Evolutionary conservation across 2,113 vertebrate genomes (phyloP).

Genomic region (Semicossyphus pulcher): DNA sequence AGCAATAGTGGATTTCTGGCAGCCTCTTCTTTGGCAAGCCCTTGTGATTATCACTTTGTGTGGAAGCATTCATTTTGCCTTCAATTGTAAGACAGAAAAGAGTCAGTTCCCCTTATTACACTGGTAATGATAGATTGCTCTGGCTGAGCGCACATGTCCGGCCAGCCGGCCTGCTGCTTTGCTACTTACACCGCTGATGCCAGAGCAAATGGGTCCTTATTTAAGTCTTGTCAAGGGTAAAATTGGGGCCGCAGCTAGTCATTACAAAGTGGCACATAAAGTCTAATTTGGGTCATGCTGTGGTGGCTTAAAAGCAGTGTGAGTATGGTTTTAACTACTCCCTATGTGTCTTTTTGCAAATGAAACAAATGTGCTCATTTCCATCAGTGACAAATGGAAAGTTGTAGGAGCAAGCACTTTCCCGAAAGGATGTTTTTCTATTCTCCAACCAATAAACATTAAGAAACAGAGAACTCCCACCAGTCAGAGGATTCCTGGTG

Average conservation of each 20-base stretch:
- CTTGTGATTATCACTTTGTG: slow-evolving; percentile 78
- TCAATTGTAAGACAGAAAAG: slow-evolving; percentile 76
- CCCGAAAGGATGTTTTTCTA: slow-evolving; percentile 60
- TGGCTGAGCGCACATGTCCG: slow-evolving; percentile 70
- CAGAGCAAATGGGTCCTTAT: slow-evolving; percentile 74
- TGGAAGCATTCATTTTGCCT: slow-evolving; percentile 82
- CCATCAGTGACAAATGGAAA: slow-evolving; percentile 66
- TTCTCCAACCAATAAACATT: slow-evolving; percentile 56
- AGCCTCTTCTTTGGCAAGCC: slow-evolving; percentile 59
- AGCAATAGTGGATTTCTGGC: slow-evolving; percentile 59
- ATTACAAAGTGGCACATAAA: slow-evolving; percentile 77
- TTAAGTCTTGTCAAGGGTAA: slow-evolving; percentile 77
- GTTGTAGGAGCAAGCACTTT: slow-evolving; percentile 42
- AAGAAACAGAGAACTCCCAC: slow-evolving; percentile 51
- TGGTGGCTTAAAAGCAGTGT: slow-evolving; percentile 56
- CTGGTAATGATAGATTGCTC: slow-evolving; percentile 80
- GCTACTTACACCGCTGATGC: slow-evolving; percentile 77
- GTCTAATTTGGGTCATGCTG: slow-evolving; percentile 75
- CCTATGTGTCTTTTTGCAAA: slow-evolving; percentile 56
- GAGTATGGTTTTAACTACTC: slow-evolving; percentile 50
- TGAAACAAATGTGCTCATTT: slow-evolving; percentile 71
- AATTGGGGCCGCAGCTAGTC: slow-evolving; percentile 76
- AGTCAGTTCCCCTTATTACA: slow-evolving; percentile 77
- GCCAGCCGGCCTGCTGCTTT: slow-evolving; percentile 54
- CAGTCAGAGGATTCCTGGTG: slow-evolving; percentile 22